Evolutionary conservation across 2,113 vertebrate genomes (phyloP).

Genomic region (western clawed frog (Xenopus tropicalis)): UCB_Xtro_10.0 CM004443.2:36988001-36988500

Average conservation of each 20-base stretch:
- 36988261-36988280: constrained; percentile 52
- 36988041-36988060: no score
- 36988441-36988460: constrained; percentile 56
- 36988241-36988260: constrained; percentile 61
- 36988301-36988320: constrained; percentile 80
- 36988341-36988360: constrained; percentile 83
- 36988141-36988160: neutral
- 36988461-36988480: constrained; percentile 29
- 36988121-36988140: neutral
- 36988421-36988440: constrained; percentile 64
- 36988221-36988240: constrained; percentile 47
- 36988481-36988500: neutral
- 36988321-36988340: constrained; percentile 83
- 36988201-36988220: constrained; percentile 42
- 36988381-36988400: constrained; percentile 70
- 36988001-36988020: no score
- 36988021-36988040: no score
- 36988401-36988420: constrained; percentile 63
- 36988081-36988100: no score
- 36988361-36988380: constrained; percentile 70
- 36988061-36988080: no score
- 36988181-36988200: constrained; percentile 47
- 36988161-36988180: neutral
- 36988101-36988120: no score
- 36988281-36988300: constrained; percentile 56